Conservation (phyloP, 1,140 invertebrate genomes). For the Sycobia sp. region DNA sequence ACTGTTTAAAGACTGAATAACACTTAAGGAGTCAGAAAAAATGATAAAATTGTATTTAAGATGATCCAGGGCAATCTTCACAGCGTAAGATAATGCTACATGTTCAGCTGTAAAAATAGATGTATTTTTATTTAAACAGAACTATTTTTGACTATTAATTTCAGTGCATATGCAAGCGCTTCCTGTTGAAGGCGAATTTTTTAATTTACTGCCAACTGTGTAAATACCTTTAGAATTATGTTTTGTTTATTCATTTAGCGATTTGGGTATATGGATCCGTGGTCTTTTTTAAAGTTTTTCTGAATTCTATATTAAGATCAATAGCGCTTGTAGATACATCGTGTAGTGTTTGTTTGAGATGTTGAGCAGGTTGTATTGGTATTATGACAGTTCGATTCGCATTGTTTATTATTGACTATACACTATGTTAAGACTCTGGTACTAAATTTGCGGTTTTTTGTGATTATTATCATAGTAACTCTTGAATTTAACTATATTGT, state of each 20-base stretch:
- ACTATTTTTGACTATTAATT: background rate
- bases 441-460: background rate
- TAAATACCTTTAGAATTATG: background rate
- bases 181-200: background rate
- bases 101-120: constrained; percentile 11
- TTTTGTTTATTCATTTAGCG: background rate
- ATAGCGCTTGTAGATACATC: background rate
- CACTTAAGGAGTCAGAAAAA: constrained; percentile 6
- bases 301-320: background rate
- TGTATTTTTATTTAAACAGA: background rate
- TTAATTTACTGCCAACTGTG: constrained; percentile 10
- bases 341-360: too few relatives aligned
- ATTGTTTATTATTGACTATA: background rate
- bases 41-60: background rate
- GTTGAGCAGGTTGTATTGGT: too few relatives aligned
- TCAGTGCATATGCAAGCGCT: background rate
- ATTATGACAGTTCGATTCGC: background rate
- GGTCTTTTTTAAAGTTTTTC: background rate
- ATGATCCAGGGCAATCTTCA: background rate
- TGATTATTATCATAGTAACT: background rate
- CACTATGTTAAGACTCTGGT: background rate
- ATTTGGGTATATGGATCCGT: background rate
- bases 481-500: background rate
- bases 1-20: background rate
- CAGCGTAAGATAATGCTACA: background rate